Evolutionary conservation across 2,113 vertebrate genomes (phyloP).

Genomic region (Octodon degus): DNA sequence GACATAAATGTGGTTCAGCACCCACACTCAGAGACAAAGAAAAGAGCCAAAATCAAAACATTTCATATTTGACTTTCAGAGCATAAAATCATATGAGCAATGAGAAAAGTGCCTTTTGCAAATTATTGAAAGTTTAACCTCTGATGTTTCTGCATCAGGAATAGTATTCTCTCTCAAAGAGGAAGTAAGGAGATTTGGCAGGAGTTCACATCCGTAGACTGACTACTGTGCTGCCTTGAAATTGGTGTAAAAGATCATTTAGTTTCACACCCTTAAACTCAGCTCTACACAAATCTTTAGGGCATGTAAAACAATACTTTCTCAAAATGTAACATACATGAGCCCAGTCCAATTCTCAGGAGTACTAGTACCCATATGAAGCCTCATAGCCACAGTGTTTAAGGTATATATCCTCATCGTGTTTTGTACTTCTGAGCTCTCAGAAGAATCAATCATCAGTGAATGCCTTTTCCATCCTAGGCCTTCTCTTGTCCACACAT

Average conservation of each 20-base stretch:
- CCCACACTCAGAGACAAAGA: not conserved
- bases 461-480: not conserved
- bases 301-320: not conserved
- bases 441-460: not conserved
- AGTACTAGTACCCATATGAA: not conserved
- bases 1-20: not conserved
- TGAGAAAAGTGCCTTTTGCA: not conserved
- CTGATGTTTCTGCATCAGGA: not conserved
- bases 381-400: not conserved
- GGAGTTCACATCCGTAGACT: not conserved
- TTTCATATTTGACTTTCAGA: slow-evolving; percentile 15
- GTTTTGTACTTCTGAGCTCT: not conserved
- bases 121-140: not conserved
- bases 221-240: not conserved
- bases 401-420: not conserved
- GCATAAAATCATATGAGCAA: not conserved
- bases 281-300: not conserved
- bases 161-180: not conserved
- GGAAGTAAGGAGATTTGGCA: not conserved
- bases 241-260: not conserved
- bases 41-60: not conserved
- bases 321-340: not conserved
- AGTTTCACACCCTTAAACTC: not conserved
- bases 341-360: not conserved
- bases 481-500: not conserved